Base-by-base conservation (phyloP, 2,888 invertebrate genomes). In the Eupithecia insigniata region DNA sequence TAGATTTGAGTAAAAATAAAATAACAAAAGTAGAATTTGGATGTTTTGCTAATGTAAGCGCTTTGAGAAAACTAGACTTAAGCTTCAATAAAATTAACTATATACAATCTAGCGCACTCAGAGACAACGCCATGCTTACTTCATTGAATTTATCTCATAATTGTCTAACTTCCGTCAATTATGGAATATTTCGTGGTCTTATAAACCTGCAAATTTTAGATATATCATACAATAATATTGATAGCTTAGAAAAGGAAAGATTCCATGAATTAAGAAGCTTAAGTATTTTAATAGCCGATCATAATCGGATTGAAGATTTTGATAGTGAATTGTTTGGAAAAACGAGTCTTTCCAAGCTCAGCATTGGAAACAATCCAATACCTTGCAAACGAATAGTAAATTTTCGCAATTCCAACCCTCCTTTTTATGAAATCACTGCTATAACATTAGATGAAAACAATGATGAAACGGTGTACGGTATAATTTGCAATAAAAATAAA, bases 351-450 rank as follows among this genome's bases (percentile, higher is more conserved):
- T 69, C 71, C 14, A 82, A 73, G 51, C 81, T 92, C 12, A 92
- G 92, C 76, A 90, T 92, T 66, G 91, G 92, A 6, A 86, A 84
- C 34, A 92, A 92, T 81, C 90, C 88, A n/a, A 75, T 92, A 65
- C 80, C 90, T 1, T 92, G 92, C 73, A 83, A 85, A 60, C 65
- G 81, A 51, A 74, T 92, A 58, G 82, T 86, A 0, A 85, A 83
- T 69, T 80, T 90, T 0, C 81, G 82, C 1, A 18, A 62, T 34
- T 60, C 83, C 82, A 70, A 62, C 46, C 51, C 34, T 36, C 5
- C 12, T 71, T n/a, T 34, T 75, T 2, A 84, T 86, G 65, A 73
- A 46, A 81, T 90, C 46, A 87, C 88, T 32, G 84, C 89, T 30
- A 76, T 84, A 10, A 82, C 70, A 67, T 43, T 80, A 51, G 80